phyloP scores from a whole-genome alignment of 2,888 invertebrate genomes.

The Phengaris arion region DNA sequence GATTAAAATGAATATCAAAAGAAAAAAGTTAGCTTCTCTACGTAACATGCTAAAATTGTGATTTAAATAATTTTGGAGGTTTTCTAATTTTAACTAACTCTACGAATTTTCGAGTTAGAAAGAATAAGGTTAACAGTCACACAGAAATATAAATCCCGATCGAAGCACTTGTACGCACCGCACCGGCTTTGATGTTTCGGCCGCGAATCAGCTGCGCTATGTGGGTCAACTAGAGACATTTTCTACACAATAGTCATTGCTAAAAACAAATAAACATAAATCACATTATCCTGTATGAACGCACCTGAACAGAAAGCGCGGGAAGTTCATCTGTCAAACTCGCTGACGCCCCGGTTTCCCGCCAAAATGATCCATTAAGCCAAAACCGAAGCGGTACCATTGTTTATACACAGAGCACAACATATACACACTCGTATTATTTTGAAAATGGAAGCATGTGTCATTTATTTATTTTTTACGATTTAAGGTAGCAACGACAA shows the following conservation, averaged over 20 bases:
- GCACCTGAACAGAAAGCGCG: slow-evolving; percentile 72
- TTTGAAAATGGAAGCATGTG: slow-evolving; percentile 30
- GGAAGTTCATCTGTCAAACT: slow-evolving; percentile 70
- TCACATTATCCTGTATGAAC: slow-evolving; percentile 56
- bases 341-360: slow-evolving; percentile 56
- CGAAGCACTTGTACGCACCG: slow-evolving; percentile 25
- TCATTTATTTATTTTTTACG: slow-evolving; percentile 41
- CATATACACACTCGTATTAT: slow-evolving; percentile 34
- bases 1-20: not conserved
- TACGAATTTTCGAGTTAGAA: not conserved
- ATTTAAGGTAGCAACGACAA: slow-evolving; percentile 28
- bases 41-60: not conserved
- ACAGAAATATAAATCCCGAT: slow-evolving; percentile 21
- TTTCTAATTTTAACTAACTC: not conserved
- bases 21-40: not conserved
- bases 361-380: slow-evolving; percentile 62
- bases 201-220: slow-evolving; percentile 16
- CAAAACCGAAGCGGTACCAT: slow-evolving; percentile 57
- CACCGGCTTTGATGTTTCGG: slow-evolving; percentile 24
- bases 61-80: not conserved
- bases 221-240: slow-evolving; percentile 22
- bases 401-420: slow-evolving; percentile 55
- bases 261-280: slow-evolving; percentile 41
- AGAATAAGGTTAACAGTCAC: slow-evolving; percentile 26
- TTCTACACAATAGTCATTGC: slow-evolving; percentile 23